Conservation (phyloP, 2,888 invertebrate species). For the Leptinotarsa rubiginosa region DNA sequence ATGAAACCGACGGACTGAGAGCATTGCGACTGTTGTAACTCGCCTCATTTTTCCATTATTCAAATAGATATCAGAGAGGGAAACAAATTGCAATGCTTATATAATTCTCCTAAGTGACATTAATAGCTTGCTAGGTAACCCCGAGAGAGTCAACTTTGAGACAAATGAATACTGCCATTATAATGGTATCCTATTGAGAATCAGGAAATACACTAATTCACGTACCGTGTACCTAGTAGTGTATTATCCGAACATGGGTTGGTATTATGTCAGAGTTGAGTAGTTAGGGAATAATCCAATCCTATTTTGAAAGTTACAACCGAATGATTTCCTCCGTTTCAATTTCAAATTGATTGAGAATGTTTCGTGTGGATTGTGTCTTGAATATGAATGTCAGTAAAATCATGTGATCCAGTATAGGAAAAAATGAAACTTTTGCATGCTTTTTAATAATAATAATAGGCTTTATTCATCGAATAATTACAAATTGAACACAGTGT, state of each 20-base stretch:
- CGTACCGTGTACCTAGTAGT: constrained; percentile 9
- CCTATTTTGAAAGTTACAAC: neutral
- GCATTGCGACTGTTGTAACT: constrained; percentile 3
- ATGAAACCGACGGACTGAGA: neutral
- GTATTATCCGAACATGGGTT: constrained; percentile 12
- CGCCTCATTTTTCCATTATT: constrained; percentile 28
- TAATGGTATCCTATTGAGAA: constrained; percentile 15
- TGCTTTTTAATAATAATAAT: too few species aligned
- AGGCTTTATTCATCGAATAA: too few species aligned
- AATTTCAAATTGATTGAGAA: neutral
- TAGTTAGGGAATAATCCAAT: constrained; percentile 1
- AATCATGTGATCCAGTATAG: too few species aligned
- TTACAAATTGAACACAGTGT: too few species aligned
- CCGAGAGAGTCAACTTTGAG: constrained; percentile 35
- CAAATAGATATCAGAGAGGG: constrained; percentile 35
- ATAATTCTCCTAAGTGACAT: constrained; percentile 33
- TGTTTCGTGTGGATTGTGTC: neutral
- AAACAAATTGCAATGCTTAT: constrained; percentile 37
- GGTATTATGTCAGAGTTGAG: neutral
- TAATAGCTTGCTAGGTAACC: constrained; percentile 38
- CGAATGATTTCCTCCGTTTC: neutral
- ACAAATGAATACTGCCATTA: constrained; percentile 26
- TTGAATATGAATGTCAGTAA: neutral
- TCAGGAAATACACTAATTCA: constrained; percentile 18
- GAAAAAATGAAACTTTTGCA: too few species aligned